phyloP scores from a whole-genome alignment of 1,140 invertebrate species.

The Bombus vancouverensis region DNA sequence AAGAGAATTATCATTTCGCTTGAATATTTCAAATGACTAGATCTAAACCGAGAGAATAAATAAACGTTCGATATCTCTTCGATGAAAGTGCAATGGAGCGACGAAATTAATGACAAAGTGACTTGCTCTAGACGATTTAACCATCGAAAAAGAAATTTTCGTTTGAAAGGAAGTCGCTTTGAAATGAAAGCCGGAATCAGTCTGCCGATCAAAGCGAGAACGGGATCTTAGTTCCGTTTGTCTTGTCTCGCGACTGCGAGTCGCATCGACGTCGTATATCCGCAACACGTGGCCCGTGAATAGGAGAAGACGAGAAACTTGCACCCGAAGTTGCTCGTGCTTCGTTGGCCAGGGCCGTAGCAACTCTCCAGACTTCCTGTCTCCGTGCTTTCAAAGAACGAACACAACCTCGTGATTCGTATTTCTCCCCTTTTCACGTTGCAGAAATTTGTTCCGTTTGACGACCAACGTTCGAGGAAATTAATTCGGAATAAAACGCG shows the following conservation, averaged over 20 bases:
- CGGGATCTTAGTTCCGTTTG: conserved; percentile 62
- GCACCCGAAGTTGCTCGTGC: conserved; percentile 49
- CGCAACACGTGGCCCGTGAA: conserved; percentile 67
- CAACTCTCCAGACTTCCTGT: conserved; percentile 49
- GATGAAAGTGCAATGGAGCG: background rate
- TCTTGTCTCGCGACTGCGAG: conserved; percentile 58
- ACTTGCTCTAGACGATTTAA: background rate
- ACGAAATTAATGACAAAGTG: background rate
- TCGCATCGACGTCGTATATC: conserved; percentile 64
- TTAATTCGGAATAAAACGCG: background rate
- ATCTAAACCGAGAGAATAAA: no score
- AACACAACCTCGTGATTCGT: background rate
- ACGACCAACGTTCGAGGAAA: background rate
- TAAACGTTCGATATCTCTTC: background rate
- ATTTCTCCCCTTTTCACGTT: background rate
- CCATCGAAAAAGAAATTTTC: background rate
- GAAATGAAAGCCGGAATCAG: conserved; percentile 27
- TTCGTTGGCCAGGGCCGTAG: conserved; percentile 43
- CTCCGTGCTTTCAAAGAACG: background rate
- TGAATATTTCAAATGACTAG: no score
- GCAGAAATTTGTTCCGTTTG: background rate
- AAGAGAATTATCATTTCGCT: no score
- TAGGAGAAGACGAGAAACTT: conserved; percentile 59
- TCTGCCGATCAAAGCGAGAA: conserved; percentile 38
- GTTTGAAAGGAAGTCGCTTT: background rate